Base-by-base conservation (phyloP, 2,888 invertebrate species). In the Polietes domitor region DNA sequence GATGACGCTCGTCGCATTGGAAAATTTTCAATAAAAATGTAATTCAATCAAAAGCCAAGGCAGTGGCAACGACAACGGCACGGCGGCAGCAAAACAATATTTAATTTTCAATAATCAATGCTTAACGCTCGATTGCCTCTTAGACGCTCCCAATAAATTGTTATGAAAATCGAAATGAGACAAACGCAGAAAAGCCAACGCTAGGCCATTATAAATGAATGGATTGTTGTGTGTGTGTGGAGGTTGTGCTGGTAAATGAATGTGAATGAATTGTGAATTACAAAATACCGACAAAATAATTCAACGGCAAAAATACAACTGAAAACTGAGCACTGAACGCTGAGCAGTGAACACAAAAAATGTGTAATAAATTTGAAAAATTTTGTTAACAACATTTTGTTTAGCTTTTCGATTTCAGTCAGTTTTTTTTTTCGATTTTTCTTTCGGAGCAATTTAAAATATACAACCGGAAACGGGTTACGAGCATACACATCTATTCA, bases 121-220 rank as follows among this genome's bases (percentile, higher is more conserved):
- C 88, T 90, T 89, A 89, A 90, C 90, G 90, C 90, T 89, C 87
- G 89, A 90, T 79, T 88, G 88, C 88, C 82, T 74, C 65, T 55
- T 61, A 53, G 89, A 87, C 90, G 89, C 89, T 88, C 90, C 90
- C 90, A 89, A 90, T 89, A 89, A 88, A 88, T 90, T 89, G 78
- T 81, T 84, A 76, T 55, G 90, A 88, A 88, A 88, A 88, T 75
- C 71, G 53, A 74, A 81, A 65, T 75, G 80, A 84, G 81, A 85
- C 86, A 80, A 77, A 81, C 47, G 72, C 41, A 70, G 41, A 85
- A 24, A 55, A 55, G 10, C 55, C 24, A 55, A 50, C 71, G 68
- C 26, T 26, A 50, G 58, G 17, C 77, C 43, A 61, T 74, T 77
- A 61, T 26, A 83, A 74, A 73, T 73, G 53, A 58, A 58, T 58